phyloP scores from a whole-genome alignment of 2,888 invertebrate genomes.

The Stenurella melanura region DNA sequence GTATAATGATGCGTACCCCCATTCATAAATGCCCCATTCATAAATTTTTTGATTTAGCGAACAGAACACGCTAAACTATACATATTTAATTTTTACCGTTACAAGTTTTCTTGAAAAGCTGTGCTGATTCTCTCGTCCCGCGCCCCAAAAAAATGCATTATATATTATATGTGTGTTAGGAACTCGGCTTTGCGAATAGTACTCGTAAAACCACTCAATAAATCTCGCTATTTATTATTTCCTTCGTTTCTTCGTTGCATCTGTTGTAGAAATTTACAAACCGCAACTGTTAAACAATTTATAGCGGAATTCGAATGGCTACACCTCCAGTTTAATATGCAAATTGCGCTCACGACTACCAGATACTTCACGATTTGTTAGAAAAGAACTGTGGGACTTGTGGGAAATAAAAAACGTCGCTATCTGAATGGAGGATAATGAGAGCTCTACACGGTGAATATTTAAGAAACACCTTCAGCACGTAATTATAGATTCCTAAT shows the following conservation, averaged over 20 bases:
- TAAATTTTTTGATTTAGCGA: too few species aligned
- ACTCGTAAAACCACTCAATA: slow-evolving; percentile 19
- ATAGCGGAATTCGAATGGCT: slow-evolving; percentile 27
- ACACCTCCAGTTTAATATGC: slow-evolving; percentile 33
- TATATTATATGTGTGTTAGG: too few species aligned
- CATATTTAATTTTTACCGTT: too few species aligned
- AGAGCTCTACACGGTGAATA: background rate
- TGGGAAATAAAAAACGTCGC: background rate
- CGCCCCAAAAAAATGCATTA: too few species aligned
- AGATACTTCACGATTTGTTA: background rate
- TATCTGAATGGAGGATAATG: background rate
- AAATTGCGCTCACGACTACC: slow-evolving; percentile 20
- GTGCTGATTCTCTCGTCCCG: too few species aligned
- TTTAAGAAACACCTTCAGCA: too few species aligned
- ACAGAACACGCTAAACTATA: too few species aligned
- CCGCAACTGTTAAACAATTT: slow-evolving; percentile 28
- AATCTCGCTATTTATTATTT: slow-evolving; percentile 38
- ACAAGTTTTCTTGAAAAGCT: too few species aligned
- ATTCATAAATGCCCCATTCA: too few species aligned
- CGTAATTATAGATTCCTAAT: too few species aligned
- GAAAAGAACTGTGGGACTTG: background rate
- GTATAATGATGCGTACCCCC: too few species aligned
- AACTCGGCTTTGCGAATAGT: background rate
- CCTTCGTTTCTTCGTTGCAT: slow-evolving; percentile 30
- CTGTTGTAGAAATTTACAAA: slow-evolving; percentile 35